phyloP scores from a whole-genome alignment of 2,888 invertebrate genomes.

The Lithophane semibrunnea region DNA sequence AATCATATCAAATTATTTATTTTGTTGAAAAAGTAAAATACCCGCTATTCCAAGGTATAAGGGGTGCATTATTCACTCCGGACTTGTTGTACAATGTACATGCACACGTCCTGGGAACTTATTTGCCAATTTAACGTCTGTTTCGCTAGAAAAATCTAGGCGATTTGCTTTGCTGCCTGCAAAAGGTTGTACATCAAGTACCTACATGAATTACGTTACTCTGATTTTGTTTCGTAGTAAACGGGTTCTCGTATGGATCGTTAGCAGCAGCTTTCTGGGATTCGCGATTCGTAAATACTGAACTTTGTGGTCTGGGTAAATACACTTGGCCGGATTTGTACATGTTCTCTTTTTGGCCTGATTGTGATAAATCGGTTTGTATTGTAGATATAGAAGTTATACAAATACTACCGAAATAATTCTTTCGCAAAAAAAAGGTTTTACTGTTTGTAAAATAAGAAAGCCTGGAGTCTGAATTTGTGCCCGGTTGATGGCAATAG shows the following conservation, averaged over 20 bases:
- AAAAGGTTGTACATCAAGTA: constrained; percentile 69
- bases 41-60: too few species aligned
- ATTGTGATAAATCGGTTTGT: constrained; percentile 24
- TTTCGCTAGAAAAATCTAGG: constrained; percentile 76
- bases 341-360: constrained; percentile 12
- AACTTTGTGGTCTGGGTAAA: constrained; percentile 33
- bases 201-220: constrained; percentile 69
- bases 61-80: constrained; percentile 26
- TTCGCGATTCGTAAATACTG: constrained; percentile 37
- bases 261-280: constrained; percentile 64
- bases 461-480: too few species aligned
- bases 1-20: background rate
- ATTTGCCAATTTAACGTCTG: constrained; percentile 77
- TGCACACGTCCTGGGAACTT: constrained; percentile 65
- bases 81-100: constrained; percentile 61
- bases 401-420: background rate
- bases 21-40: too few species aligned
- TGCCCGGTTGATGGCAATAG: too few species aligned
- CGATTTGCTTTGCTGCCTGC: constrained; percentile 73
- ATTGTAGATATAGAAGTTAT: background rate
- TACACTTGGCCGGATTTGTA: constrained; percentile 41
- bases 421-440: background rate
- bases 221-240: constrained; percentile 72
- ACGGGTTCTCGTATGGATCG: constrained; percentile 70
- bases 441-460: background rate